Percentiles rank a stretch among this genome's conserved stretches.
These are phyloP conservation scores for Rhodinocichla rosea DNA, from an alignment of 2,113 vertebrate genomes.

Conservation along the genomic window DNA sequence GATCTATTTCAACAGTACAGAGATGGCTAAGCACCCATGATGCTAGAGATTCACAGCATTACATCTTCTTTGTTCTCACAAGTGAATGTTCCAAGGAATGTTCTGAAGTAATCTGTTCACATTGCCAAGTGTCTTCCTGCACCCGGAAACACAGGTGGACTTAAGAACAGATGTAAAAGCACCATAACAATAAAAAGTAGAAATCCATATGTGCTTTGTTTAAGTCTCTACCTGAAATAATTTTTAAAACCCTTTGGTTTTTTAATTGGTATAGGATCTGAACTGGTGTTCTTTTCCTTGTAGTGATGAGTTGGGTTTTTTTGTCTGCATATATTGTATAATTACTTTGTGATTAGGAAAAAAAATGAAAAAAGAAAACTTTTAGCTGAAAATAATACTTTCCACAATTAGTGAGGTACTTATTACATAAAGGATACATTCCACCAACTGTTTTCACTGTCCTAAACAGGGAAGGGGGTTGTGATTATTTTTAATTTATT, in stretches of 20 bases:
- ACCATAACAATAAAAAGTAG: neutral
- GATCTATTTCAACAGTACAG: neutral
- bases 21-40: accelerated
- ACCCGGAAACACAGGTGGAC: neutral
- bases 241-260: neutral
- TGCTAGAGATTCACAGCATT: neutral
- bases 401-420: neutral
- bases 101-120: neutral
- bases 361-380: neutral
- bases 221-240: neutral
- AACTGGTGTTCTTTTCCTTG: neutral
- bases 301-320: neutral
- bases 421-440: neutral
- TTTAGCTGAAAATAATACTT: neutral
- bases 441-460: neutral
- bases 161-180: neutral
- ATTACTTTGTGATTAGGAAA: neutral
- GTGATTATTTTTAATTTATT: neutral
- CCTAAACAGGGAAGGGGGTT: neutral
- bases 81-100: neutral
- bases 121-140: neutral
- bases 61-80: neutral
- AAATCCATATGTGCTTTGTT: neutral
- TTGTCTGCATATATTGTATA: neutral
- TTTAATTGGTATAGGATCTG: neutral